A percentile compares a stretch with the other conserved stretches of the same genome.
Conservation (phyloP, 2,113 vertebrate species). For the Embiotoca jacksoni region DNA sequence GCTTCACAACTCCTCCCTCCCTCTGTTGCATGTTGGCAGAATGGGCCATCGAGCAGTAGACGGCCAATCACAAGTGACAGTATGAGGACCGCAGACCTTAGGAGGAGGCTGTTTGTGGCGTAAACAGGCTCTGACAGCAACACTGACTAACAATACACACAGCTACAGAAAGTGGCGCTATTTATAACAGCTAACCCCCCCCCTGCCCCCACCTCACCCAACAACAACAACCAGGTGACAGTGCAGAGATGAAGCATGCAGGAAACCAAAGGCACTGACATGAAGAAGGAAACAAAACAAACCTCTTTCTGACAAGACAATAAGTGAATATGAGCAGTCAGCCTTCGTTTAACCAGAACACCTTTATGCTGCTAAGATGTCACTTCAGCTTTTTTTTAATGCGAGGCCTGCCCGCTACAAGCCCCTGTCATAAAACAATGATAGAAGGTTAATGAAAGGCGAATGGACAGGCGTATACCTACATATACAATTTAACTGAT, state of each 20-base stretch:
- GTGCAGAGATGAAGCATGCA: constrained; percentile 56
- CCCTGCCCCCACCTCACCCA: background rate
- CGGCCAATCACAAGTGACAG: constrained; percentile 82
- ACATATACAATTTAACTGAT: constrained; percentile 52
- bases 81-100: constrained; percentile 77
- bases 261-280: constrained; percentile 61
- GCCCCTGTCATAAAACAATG: constrained; percentile 58
- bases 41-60: constrained; percentile 71
- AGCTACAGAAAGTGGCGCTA: constrained; percentile 74
- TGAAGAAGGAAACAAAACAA: constrained; percentile 66
- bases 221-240: constrained; percentile 70
- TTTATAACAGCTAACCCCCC: constrained; percentile 71
- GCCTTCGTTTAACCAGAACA: constrained; percentile 44
- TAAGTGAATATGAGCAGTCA: constrained; percentile 50
- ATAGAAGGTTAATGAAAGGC: constrained; percentile 73
- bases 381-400: constrained; percentile 40
- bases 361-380: constrained; percentile 41
- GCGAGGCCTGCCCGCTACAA: constrained; percentile 16
- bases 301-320: constrained; percentile 59
- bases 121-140: constrained; percentile 81
- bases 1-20: constrained; percentile 47
- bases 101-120: constrained; percentile 75
- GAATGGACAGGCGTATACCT: constrained; percentile 42
- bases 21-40: constrained; percentile 60
- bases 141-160: constrained; percentile 78